These are phyloP conservation scores for Pteria penguin DNA, from an alignment of 2,888 invertebrate species.

Conservation along the genomic window DNA sequence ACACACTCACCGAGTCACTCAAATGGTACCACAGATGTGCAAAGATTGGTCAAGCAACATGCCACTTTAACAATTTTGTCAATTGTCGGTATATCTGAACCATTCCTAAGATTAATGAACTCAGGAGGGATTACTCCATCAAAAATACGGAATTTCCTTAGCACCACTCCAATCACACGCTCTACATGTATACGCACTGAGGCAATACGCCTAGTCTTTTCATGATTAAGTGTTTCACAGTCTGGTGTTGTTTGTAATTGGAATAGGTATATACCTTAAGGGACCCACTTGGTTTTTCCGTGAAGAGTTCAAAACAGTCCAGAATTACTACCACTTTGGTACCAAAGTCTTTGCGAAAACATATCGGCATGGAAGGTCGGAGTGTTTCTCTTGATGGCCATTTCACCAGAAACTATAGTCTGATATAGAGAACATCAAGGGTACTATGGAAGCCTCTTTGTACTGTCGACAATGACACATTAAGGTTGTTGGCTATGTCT, in stretches of 20 bases:
- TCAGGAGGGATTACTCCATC: no score
- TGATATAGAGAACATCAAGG: slow-evolving; percentile 25
- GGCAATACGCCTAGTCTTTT: no score
- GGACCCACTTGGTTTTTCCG: slow-evolving; percentile 29
- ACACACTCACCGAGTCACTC: no score
- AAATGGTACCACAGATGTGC: no score
- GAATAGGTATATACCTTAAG: slow-evolving; percentile 33
- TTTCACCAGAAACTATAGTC: slow-evolving; percentile 24
- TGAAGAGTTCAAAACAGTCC: slow-evolving; percentile 8
- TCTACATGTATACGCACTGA: no score
- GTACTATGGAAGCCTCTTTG: slow-evolving; percentile 32
- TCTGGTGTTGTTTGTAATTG: slow-evolving; percentile 15
- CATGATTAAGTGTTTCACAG: slow-evolving; percentile 55
- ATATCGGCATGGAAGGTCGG: slow-evolving; percentile 40
- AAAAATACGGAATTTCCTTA: no score
- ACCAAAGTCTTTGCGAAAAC: slow-evolving; percentile 42
- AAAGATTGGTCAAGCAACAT: no score
- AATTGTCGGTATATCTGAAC: no score
- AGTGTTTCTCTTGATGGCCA: slow-evolving; percentile 37
- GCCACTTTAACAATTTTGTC: no score
- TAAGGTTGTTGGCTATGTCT: slow-evolving; percentile 33
- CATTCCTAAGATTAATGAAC: no score
- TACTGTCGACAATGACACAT: slow-evolving; percentile 28
- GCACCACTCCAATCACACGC: no score
- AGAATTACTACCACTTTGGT: slow-evolving; percentile 6